A percentile compares a stretch with the other conserved stretches of the same genome.
phyloP scores from a whole-genome alignment of 2,797 vertebrate species.

The Eremophila alpestris region DNA sequence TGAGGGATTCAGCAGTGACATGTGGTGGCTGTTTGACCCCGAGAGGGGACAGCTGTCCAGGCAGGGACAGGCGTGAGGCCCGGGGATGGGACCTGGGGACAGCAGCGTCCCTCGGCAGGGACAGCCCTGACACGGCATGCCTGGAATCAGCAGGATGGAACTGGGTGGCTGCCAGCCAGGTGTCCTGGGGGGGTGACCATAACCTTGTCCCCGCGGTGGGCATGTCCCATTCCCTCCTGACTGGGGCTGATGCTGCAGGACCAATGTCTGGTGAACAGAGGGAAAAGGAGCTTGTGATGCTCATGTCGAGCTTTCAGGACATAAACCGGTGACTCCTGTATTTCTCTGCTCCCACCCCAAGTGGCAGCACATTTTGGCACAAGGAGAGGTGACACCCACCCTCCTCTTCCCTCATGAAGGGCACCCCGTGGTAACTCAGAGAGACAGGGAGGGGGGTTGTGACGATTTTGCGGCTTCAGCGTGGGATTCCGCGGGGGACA shows the following conservation, averaged over 20 bases:
- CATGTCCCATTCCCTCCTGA: not conserved
- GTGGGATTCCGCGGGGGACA: not conserved
- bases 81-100: not conserved
- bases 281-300: not conserved
- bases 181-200: not conserved
- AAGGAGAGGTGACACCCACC: not conserved
- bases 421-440: accelerated
- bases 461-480: not conserved
- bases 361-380: not conserved
- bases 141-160: not conserved
- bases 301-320: not conserved
- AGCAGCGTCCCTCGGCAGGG: not conserved
- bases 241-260: not conserved
- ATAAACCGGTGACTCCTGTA: not conserved
- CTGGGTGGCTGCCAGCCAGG: not conserved
- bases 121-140: not conserved
- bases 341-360: not conserved
- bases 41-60: slow-evolving; percentile 27
- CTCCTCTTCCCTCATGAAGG: not conserved
- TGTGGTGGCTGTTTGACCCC: not conserved
- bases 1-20: slow-evolving; percentile 13
- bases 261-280: not conserved
- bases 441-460: accelerated
- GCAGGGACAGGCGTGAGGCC: not conserved
- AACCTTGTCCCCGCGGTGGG: not conserved